A percentile compares a stretch with the other conserved stretches of the same genome.
phyloP scores from a whole-genome alignment of 2,888 invertebrate species.

The Cremastinae sp. region DNA sequence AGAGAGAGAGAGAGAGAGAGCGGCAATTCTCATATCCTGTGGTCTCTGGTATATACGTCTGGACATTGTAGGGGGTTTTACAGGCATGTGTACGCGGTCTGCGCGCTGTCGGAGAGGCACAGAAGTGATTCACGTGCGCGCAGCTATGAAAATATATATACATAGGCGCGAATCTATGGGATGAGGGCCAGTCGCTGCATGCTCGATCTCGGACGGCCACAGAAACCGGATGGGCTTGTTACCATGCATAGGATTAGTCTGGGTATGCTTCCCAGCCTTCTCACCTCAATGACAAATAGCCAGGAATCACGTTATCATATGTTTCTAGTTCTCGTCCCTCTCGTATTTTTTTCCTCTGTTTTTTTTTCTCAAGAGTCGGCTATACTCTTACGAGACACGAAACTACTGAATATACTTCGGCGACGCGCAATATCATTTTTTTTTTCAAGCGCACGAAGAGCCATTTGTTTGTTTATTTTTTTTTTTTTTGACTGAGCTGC shows the following conservation, averaged over 20 bases:
- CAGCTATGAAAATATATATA: neutral
- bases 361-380: too few species aligned
- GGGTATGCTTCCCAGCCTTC: slow-evolving; percentile 7
- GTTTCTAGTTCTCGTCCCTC: neutral
- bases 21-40: slow-evolving; percentile 32
- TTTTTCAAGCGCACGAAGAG: too few species aligned
- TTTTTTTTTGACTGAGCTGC: too few species aligned
- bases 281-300: slow-evolving; percentile 40
- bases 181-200: slow-evolving; percentile 8
- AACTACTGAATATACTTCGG: too few species aligned
- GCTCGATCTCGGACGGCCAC: slow-evolving; percentile 19
- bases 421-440: too few species aligned
- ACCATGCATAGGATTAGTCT: slow-evolving; percentile 3
- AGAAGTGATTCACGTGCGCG: slow-evolving; percentile 38
- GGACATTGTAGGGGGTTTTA: neutral
- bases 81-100: neutral
- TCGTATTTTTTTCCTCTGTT: too few species aligned
- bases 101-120: neutral
- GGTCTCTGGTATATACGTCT: slow-evolving; percentile 7
- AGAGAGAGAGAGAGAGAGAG: slow-evolving; percentile 13
- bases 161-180: neutral
- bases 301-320: slow-evolving; percentile 25
- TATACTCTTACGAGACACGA: too few species aligned
- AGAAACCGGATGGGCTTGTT: slow-evolving; percentile 27
- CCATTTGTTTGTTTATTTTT: too few species aligned